Evolutionary conservation across 2,113 vertebrate genomes (phyloP), one percentile per base, ranked within the genome.

Genomic region (Psettodes erumei): DNA sequence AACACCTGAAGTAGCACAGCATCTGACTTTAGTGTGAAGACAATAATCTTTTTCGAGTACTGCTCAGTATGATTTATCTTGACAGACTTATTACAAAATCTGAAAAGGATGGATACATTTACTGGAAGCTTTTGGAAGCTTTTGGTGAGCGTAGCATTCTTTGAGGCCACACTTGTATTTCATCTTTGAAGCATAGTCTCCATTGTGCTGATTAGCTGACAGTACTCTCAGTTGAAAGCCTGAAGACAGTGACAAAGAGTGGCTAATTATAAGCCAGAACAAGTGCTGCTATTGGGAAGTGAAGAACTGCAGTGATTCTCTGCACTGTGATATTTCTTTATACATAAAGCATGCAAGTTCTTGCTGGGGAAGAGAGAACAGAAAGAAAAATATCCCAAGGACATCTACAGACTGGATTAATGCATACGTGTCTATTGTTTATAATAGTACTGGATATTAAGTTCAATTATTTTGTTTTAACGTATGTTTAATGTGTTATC

Each of bases 251-350:
- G 28, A 55, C 53, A 66, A 72, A 66, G 47, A 47, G 45, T 8
- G 4, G 35, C 62, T 67, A 37, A 74, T 74, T 74, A 74, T 33
- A 18, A 47, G 21, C 5, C 0, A 21, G 38, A 61, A 30, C 1
- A 10, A 54, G 30, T 30, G 30, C 66, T 48, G 50, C 37, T 18
- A 25, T 6, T 6, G 35, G 43, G 25, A 53, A 15, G 53, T 35
- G 4, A 38, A 43, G 53, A 37, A n/a, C 25, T 53, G 10, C 37
- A n/a, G n/a, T 11, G 37, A 37, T 28, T 75, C 30, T 56, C 40
- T 35, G 25, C 5, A 33, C 32, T 2, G 25, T 53, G 2, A 48
- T 45, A n/a, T 28, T 9, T 25, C 54, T 62, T 48, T 8, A 25
- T 30, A n/a, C 47, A 28, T 54, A 6, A 67, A 66, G 45, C 2